These are phyloP conservation scores for Neogale vison DNA, from an alignment of 2,113 vertebrate species.

Conservation along the genomic window DNA sequence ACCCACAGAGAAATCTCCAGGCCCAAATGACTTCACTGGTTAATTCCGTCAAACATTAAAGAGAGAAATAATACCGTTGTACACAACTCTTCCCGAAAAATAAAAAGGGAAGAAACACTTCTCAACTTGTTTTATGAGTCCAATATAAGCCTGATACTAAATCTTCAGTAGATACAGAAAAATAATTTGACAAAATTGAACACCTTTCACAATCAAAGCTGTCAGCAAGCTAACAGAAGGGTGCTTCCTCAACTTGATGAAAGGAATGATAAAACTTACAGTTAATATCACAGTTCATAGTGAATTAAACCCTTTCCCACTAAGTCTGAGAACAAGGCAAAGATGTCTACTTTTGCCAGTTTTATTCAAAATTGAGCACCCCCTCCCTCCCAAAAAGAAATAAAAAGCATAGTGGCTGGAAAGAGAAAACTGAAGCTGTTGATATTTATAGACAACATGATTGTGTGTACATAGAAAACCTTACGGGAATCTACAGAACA, in stretches of 20 bases:
- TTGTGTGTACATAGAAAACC: not conserved
- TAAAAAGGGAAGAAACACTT: not conserved
- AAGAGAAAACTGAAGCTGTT: not conserved
- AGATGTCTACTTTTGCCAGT: not conserved
- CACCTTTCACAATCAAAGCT: not conserved
- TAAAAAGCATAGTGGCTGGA: not conserved
- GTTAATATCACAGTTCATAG: not conserved
- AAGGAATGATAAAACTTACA: not conserved
- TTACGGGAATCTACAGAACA: not conserved
- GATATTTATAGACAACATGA: not conserved
- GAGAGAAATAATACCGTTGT: not conserved
- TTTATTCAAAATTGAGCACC: not conserved
- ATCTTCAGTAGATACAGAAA: not conserved
- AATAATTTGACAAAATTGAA: not conserved
- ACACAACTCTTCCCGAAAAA: not conserved
- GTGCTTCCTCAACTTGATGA: not conserved
- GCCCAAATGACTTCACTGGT: not conserved
- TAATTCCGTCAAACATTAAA: conserved; percentile 12
- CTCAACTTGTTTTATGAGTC: not conserved
- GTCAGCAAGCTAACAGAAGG: not conserved
- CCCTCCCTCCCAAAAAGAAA: not conserved
- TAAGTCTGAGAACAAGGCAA: conserved; percentile 7
- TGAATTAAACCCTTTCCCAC: not conserved
- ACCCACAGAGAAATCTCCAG: not conserved
- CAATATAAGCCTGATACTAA: not conserved